These are phyloP conservation scores for Tachysurus vachellii DNA, from an alignment of 2,113 vertebrate species.

Conservation along the genomic window DNA sequence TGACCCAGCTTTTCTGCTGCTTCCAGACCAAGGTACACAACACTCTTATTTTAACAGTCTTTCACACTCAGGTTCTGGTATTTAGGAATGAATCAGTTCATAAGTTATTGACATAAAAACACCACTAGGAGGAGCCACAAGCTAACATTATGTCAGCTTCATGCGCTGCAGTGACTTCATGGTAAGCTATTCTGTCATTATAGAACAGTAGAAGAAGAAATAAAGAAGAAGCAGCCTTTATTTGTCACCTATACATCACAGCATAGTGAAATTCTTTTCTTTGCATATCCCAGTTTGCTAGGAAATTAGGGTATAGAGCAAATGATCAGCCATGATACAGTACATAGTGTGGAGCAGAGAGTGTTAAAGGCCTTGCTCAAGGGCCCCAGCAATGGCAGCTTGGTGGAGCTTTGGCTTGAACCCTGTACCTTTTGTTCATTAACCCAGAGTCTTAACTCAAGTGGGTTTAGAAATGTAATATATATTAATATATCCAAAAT, in stretches of 20 bases:
- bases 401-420: too few relatives aligned
- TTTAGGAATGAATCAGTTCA: not conserved
- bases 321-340: too few relatives aligned
- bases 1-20: slow-evolving; percentile 97
- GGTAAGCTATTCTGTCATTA: not conserved
- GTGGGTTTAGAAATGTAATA: not conserved
- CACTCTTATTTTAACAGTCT: not conserved
- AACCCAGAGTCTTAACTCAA: not conserved
- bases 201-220: too few relatives aligned
- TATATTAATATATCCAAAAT: not conserved
- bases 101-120: not conserved
- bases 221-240: too few relatives aligned
- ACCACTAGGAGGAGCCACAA: slow-evolving; percentile 50
- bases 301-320: too few relatives aligned
- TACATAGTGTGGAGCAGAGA: too few relatives aligned
- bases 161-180: not conserved
- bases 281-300: too few relatives aligned
- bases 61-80: not conserved
- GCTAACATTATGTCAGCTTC: not conserved
- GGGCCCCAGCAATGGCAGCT: too few relatives aligned
- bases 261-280: too few relatives aligned
- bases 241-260: too few relatives aligned
- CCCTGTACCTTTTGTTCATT: not conserved
- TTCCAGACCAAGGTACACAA: slow-evolving; percentile 83
- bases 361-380: too few relatives aligned